phyloP scores from a whole-genome alignment of 2,888 invertebrate genomes.

The Heliconius erato region DNA sequence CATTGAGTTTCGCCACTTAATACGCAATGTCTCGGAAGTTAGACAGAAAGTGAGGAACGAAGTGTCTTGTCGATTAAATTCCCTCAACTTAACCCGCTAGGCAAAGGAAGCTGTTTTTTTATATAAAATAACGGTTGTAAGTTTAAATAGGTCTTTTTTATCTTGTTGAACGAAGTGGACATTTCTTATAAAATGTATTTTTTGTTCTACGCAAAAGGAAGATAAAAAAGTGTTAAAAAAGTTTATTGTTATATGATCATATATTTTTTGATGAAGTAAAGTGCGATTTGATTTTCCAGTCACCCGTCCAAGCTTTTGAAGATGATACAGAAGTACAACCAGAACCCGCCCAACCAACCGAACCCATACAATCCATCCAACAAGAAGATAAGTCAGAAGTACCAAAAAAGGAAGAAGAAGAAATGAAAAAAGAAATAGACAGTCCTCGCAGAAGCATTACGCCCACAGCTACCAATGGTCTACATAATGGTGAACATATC shows the following conservation, averaged over 20 bases:
- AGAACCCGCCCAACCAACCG: constrained; percentile 53
- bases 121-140: neutral
- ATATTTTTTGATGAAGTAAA: too few species aligned
- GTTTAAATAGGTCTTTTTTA: too few species aligned
- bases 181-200: too few species aligned
- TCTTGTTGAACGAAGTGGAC: too few species aligned
- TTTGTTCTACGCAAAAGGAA: too few species aligned
- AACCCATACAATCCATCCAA: constrained; percentile 44
- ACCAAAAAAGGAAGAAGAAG: constrained; percentile 76
- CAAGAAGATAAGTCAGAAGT: constrained; percentile 57
- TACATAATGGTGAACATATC: constrained; percentile 36
- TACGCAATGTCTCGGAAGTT: neutral
- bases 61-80: neutral
- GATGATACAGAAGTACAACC: constrained; percentile 65
- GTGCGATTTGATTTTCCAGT: constrained; percentile 54
- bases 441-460: constrained; percentile 81
- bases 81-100: neutral
- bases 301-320: constrained; percentile 66
- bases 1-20: neutral
- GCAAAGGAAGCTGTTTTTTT: too few species aligned
- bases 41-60: neutral
- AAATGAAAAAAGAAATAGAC: constrained; percentile 75
- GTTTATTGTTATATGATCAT: too few species aligned
- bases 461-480: constrained; percentile 80
- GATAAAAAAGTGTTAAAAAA: too few species aligned